These are phyloP conservation scores for Butorides virescens DNA, from an alignment of 2,113 vertebrate species.

Conservation along the genomic window DNA sequence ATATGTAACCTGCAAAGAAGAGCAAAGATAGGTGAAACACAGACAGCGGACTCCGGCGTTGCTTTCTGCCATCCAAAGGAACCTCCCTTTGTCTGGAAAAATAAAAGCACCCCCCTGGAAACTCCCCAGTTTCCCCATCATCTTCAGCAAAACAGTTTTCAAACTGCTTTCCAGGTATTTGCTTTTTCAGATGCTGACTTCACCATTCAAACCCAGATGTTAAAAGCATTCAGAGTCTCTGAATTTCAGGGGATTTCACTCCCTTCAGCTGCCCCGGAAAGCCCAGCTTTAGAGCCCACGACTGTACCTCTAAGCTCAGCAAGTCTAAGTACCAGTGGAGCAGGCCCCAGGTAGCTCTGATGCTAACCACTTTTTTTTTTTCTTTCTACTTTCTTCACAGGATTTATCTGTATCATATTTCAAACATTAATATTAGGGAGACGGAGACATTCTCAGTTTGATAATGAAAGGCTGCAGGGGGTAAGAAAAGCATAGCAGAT, in stretches of 20 bases:
- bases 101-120: neutral
- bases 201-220: neutral
- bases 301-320: neutral
- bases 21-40: slow-evolving; percentile 26
- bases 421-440: neutral
- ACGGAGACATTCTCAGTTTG: neutral
- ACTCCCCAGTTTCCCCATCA: neutral
- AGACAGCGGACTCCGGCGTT: neutral
- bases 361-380: neutral
- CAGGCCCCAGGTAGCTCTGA: neutral
- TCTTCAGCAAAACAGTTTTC: neutral
- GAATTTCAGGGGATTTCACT: neutral
- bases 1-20: slow-evolving; percentile 88
- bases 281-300: neutral
- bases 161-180: neutral
- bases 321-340: neutral
- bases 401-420: neutral
- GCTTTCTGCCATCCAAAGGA: neutral
- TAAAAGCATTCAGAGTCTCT: neutral
- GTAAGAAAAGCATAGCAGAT: neutral
- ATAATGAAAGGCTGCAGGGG: neutral
- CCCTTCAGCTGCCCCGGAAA: neutral
- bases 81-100: neutral
- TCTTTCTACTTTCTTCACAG: neutral
- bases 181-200: neutral